These are phyloP conservation scores for Drosophila nikananu DNA, from an alignment of 1,140 invertebrate genomes.

Conservation along the genomic window DNA sequence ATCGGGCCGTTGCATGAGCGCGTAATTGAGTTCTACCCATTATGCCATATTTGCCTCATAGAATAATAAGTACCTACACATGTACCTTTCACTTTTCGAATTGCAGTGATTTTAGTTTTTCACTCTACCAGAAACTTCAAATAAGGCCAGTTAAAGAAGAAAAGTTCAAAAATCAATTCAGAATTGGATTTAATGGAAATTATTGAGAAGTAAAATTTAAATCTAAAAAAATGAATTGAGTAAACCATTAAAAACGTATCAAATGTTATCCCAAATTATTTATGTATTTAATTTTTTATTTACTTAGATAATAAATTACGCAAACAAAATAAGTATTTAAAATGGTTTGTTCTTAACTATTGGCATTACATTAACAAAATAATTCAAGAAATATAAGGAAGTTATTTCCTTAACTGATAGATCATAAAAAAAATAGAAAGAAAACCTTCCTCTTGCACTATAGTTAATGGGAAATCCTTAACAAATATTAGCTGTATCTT, in stretches of 20 bases:
- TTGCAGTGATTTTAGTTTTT: slow-evolving; percentile 14
- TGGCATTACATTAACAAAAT: not conserved
- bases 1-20: slow-evolving; percentile 30
- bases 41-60: slow-evolving; percentile 44
- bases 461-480: not conserved
- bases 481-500: not conserved
- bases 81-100: slow-evolving; percentile 28
- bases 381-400: not conserved
- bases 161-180: not conserved
- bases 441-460: not conserved
- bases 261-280: not conserved
- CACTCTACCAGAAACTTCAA: not conserved
- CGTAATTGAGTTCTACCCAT: slow-evolving; percentile 72
- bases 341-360: not conserved
- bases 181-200: no score
- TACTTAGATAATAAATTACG: not conserved
- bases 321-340: not conserved
- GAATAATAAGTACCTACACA: slow-evolving; percentile 23
- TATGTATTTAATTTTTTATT: not conserved
- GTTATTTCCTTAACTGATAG: no score
- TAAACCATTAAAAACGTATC: not conserved
- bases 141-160: not conserved
- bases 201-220: not conserved
- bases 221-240: not conserved
- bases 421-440: not conserved